Evolutionary conservation across 2,113 vertebrate species (phyloP), one percentile per base, ranked within the genome.

Genomic region (Chloebia gouldiae): DNA sequence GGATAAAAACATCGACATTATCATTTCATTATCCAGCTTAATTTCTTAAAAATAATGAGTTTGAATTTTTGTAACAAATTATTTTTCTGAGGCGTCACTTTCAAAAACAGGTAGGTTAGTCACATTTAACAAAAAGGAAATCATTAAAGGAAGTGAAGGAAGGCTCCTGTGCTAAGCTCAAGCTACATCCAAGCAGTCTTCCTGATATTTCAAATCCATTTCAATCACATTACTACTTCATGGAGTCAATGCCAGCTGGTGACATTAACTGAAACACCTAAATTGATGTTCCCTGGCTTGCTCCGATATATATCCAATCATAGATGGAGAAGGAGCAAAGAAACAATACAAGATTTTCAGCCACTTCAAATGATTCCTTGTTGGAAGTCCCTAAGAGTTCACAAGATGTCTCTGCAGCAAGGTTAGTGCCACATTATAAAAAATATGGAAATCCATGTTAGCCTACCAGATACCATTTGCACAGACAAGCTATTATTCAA

Each of bases 1-100:
- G 9, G 70, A 84, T 86, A 95, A 78, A 27, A 84, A 18, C 51
- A 54, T 47, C 3, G 0, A 56, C 78, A 45, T 81, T 61, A 92
- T 81, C 15, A 92, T 81, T 95, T 92, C 73, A 93, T 88, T 97
- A 94, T 60, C 73, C 47, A 88, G 81, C 14, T 53, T 91, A 92
- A 93, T 92, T 96, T 84, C 78, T 90, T 80, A 37, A 90, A 97
- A 97, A 94, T 60, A 93, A 90, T 44, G 9, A 95, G 24, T 65
- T 92, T 42, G 65, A 56, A 39, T 70, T 83, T 88, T 93, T 80
- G 28, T 37, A 66, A 45, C 25, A 72, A 86, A 45, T 10, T 19
- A 64, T 35, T 76, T 95, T 42, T 79, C 71, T 77, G 42, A 63
- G 12, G n/a, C 20, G 30, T 88, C 35, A 39, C 59, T 65, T n/a